Evolutionary conservation across 2,113 vertebrate species (phyloP).

Genomic region (Oryzias curvinotus): DNA sequence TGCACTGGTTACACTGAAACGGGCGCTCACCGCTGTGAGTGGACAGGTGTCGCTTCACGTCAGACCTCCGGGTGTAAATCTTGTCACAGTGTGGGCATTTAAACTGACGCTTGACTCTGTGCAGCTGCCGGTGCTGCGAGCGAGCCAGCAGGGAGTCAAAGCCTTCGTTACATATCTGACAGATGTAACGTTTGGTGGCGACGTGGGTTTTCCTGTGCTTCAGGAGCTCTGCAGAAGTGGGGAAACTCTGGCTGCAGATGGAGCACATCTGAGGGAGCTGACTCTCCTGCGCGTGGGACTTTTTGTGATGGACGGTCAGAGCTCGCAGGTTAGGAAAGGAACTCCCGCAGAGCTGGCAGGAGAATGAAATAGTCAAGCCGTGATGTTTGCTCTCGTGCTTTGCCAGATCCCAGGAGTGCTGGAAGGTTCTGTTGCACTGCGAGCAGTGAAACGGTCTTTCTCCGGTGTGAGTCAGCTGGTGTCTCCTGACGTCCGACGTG

Average conservation of each 20-base stretch:
- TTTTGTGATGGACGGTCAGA: constrained; percentile 69
- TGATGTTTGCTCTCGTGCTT: constrained; percentile 75
- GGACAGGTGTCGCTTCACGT: constrained; percentile 72
- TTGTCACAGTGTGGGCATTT: constrained; percentile 77
- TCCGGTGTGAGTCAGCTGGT: constrained; percentile 79
- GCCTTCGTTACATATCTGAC: constrained; percentile 67
- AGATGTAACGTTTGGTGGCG: constrained; percentile 57
- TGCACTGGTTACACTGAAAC: constrained; percentile 69
- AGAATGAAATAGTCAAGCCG: constrained; percentile 65
- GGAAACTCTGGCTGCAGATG: constrained; percentile 68
- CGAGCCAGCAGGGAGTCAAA: constrained; percentile 70
- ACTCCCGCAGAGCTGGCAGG: constrained; percentile 59
- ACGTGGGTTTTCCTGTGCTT: constrained; percentile 69
- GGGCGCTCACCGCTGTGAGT: constrained; percentile 74
- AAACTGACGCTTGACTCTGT: constrained; percentile 63
- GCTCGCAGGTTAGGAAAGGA: constrained; percentile 67
- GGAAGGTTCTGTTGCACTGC: constrained; percentile 74
- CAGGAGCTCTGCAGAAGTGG: constrained; percentile 43
- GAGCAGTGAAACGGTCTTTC: constrained; percentile 75
- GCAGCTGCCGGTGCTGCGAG: constrained; percentile 69
- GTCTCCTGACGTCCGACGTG: constrained; percentile 84
- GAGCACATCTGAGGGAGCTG: constrained; percentile 77
- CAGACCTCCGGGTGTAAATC: constrained; percentile 69
- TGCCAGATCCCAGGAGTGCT: constrained; percentile 79
- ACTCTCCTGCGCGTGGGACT: constrained; percentile 47